A percentile compares a stretch with the other conserved stretches of the same genome.
phyloP scores from a whole-genome alignment of 2,888 invertebrate species.

The Alloplasta piceator region DNA sequence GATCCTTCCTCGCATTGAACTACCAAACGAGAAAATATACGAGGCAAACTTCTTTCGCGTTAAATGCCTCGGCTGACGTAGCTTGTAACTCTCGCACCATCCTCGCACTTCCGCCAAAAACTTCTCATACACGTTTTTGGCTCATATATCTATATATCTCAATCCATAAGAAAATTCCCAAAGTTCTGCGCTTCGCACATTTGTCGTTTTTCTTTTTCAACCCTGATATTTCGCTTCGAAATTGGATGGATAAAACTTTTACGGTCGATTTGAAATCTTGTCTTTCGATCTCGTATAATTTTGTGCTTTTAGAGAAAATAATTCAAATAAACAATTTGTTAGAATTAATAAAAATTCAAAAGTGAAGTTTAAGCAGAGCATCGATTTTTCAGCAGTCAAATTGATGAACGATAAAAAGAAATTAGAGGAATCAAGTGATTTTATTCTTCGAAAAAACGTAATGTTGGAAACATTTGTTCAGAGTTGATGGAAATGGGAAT shows the following conservation, averaged over 20 bases:
- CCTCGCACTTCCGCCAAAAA: not conserved
- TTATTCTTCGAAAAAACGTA: not conserved
- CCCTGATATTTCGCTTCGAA: too few species aligned
- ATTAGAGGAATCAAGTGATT: not conserved
- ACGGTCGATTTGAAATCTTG: not conserved
- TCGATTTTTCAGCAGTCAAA: too few species aligned
- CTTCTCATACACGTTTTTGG: conserved; percentile 10
- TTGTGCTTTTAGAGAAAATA: not conserved
- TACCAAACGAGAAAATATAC: conserved; percentile 34
- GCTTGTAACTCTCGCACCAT: conserved; percentile 12
- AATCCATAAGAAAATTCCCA: not conserved
- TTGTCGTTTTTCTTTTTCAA: too few species aligned
- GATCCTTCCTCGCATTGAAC: not conserved
- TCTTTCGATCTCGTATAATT: not conserved
- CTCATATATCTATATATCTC: conserved; percentile 17
- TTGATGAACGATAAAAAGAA: not conserved
- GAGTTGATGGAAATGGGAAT: not conserved
- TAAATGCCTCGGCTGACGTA: conserved; percentile 53
- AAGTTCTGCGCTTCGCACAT: too few species aligned
- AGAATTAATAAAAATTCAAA: too few species aligned
- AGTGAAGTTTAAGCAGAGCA: too few species aligned
- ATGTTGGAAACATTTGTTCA: not conserved
- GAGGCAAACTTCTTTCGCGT: conserved; percentile 59
- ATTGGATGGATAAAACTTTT: too few species aligned
- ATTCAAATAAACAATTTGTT: not conserved